Evolutionary conservation across 2,113 vertebrate genomes (phyloP).

Genomic region (Passerina amoena): DNA sequence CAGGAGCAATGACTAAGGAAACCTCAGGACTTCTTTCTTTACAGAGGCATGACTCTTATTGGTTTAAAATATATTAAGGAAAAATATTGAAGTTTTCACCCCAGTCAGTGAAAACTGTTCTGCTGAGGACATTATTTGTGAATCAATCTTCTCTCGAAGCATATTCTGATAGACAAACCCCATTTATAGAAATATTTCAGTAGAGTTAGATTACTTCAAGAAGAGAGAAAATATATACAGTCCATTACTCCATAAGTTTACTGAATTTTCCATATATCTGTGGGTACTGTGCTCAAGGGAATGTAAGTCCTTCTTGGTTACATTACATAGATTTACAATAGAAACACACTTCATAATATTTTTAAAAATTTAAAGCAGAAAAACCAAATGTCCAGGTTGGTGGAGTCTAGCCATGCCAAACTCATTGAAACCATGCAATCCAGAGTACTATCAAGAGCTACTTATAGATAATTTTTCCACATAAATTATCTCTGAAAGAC

Average conservation of each 20-base stretch:
- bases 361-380: neutral
- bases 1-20: neutral
- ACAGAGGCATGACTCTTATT: neutral
- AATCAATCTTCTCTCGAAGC: neutral
- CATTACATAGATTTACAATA: neutral
- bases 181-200: neutral
- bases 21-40: neutral
- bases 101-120: neutral
- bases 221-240: neutral
- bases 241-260: neutral
- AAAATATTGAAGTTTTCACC: neutral
- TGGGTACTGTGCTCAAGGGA: neutral
- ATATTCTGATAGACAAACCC: neutral
- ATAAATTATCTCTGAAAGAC: neutral
- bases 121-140: neutral
- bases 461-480: neutral
- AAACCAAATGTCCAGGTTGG: fast-evolving
- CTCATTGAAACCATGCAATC: neutral
- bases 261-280: neutral
- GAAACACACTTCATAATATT: neutral
- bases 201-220: neutral
- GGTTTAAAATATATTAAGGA: neutral
- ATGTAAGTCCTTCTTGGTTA: neutral
- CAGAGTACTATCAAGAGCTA: neutral
- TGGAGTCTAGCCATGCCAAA: neutral